Evolutionary conservation across 2,797 vertebrate genomes (phyloP), one percentile per base, ranked within the genome.

Genomic region (Petrocephalus schoutedeni): DNA sequence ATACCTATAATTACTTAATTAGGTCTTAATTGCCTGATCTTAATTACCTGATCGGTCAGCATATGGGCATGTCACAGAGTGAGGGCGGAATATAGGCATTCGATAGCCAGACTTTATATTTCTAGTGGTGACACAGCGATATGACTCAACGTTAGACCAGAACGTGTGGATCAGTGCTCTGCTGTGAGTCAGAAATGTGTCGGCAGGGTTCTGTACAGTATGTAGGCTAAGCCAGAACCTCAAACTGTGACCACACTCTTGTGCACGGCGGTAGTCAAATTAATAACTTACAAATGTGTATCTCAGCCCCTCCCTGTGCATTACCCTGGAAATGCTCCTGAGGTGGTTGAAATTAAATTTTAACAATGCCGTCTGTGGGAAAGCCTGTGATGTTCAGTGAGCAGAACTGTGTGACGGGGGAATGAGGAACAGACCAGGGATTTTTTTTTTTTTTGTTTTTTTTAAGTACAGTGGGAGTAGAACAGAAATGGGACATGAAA

Each of bases 241-340:
- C 83, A 56, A 36, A 28, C 83, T 85, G 49, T 54, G 28, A 56
- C 1, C 83, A 85, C 9, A 56, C 5, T 85, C 23, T 53, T 57
- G 82, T 28, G 82, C 45, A 23, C 51, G 19, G 45, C 82, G 12
- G 82, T 84, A 53, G 51, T 28, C 82, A 53, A 80, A 80, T 80
- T 80, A 80, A 80, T 80, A 53, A 53, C 51, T 84, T 51, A 82
- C 74, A 84, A 84, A 84, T 54, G 53, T 51, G 10, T 84, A 16
- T 56, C 49, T 84, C 82, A 14, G 23, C 0, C 45, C 71, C 71
- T 51, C 21, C 80, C 21, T 21, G 54, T 6, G 49, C 82, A 84
- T 28, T 64, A 8, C 21, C 5, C n/a, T 71, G 64, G 64, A 23
- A 57, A 19, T 36, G 19, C n/a, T 85, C 83, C 83, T 53, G 53